phyloP scores from a whole-genome alignment of 2,797 vertebrate genomes.

The Emys orbicularis region DNA sequence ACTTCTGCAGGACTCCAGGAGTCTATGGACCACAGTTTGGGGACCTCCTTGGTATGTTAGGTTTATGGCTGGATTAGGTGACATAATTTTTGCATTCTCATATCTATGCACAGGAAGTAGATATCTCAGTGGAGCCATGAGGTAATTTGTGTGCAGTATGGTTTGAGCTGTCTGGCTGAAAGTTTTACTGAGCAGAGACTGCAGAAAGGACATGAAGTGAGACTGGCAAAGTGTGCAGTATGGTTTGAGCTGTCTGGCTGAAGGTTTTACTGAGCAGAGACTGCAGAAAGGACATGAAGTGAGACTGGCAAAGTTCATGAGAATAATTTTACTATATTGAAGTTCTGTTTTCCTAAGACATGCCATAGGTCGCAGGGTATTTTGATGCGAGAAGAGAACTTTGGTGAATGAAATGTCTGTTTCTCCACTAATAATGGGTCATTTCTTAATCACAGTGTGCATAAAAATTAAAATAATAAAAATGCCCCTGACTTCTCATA shows the following conservation, averaged over 20 bases:
- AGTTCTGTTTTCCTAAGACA: conserved; percentile 35
- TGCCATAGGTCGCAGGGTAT: neutral
- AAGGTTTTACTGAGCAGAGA: neutral
- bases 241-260: neutral
- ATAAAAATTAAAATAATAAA: neutral
- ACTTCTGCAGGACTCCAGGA: neutral
- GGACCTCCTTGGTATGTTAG: neutral
- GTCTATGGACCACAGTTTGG: neutral
- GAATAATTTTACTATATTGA: neutral
- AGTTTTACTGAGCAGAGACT: neutral
- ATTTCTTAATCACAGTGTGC: neutral
- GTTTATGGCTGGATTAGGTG: neutral
- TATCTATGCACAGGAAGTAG: neutral
- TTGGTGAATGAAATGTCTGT: neutral
- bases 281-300: neutral
- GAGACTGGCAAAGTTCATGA: neutral
- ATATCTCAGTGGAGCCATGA: neutral
- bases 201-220: neutral
- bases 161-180: neutral
- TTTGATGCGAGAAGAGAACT: neutral
- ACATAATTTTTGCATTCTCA: conserved; percentile 2
- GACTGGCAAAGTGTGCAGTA: neutral
- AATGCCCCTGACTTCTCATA: neutral
- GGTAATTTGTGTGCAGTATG: neutral
- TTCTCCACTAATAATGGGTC: neutral